phyloP scores from a whole-genome alignment of 2,113 vertebrate genomes.

The Promerops cafer region DNA sequence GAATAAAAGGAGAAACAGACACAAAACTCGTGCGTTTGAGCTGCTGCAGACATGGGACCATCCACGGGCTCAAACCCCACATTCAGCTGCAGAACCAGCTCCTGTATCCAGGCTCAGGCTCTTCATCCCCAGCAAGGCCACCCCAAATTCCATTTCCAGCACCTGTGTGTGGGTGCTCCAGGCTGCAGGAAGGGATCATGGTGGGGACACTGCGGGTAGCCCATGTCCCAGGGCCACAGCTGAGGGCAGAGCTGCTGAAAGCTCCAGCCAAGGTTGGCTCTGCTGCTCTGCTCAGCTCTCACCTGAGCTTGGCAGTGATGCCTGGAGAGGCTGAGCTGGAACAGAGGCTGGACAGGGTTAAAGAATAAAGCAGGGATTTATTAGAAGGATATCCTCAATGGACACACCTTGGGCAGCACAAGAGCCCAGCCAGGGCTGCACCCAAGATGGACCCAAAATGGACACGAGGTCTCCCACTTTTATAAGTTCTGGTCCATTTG shows the following conservation, averaged over 20 bases:
- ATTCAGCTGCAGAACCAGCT: accelerated
- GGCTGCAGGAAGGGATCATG: accelerated
- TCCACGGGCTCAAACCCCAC: accelerated
- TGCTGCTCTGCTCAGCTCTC: neutral
- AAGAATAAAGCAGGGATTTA: no score
- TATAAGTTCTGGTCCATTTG: no score
- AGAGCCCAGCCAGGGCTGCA: no score
- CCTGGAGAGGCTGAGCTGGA: no score
- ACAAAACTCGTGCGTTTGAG: neutral
- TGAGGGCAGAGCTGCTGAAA: neutral
- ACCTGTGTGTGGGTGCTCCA: neutral
- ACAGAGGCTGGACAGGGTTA: no score
- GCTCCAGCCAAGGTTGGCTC: neutral
- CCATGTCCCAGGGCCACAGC: neutral
- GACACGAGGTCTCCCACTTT: no score
- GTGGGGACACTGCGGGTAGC: neutral
- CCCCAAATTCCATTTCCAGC: neutral
- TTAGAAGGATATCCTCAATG: no score
- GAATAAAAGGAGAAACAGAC: neutral
- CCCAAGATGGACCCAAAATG: no score
- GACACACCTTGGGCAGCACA: no score
- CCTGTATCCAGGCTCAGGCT: neutral
- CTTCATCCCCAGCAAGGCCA: neutral
- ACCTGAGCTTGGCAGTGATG: neutral
- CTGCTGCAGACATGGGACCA: neutral